These are phyloP conservation scores for Falco biarmicus DNA, from an alignment of 2,797 vertebrate species.

Conservation along the genomic window DNA sequence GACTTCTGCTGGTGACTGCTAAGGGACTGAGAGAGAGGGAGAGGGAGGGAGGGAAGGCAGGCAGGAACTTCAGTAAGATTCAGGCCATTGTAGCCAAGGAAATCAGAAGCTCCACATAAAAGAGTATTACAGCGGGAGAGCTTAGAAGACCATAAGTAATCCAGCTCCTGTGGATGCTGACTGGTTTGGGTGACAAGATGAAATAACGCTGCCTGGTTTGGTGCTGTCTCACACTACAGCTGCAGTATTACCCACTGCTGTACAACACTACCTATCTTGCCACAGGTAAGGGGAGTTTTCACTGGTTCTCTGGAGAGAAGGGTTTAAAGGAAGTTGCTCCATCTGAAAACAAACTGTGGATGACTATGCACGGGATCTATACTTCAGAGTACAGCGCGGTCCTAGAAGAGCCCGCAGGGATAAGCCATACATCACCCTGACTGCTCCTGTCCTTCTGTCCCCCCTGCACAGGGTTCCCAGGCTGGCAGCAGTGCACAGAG, in stretches of 20 bases:
- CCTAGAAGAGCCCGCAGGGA: background rate
- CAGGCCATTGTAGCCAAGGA: background rate
- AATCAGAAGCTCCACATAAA: background rate
- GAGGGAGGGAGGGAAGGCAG: background rate
- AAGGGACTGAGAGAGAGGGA: background rate
- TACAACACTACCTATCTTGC: background rate
- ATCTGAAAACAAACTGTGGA: background rate
- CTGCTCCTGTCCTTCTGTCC: background rate
- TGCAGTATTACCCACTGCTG: background rate
- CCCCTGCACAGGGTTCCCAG: background rate
- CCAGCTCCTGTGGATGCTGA: background rate
- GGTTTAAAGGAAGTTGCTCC: background rate
- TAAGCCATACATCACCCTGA: background rate
- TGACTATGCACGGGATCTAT: no score
- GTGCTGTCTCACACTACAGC: background rate
- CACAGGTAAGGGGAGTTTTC: background rate
- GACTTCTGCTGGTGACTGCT: background rate
- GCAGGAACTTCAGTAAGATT: background rate
- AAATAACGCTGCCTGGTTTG: background rate
- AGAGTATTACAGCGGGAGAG: background rate
- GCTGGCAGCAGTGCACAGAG: background rate
- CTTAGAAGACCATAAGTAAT: background rate
- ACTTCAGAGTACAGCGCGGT: background rate
- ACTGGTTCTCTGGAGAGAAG: background rate
- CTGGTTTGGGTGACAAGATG: background rate